Percentiles rank a stretch among this genome's conserved stretches.
Conservation (phyloP, 2,888 invertebrate species). For the Drosophila kuntzei region DNA sequence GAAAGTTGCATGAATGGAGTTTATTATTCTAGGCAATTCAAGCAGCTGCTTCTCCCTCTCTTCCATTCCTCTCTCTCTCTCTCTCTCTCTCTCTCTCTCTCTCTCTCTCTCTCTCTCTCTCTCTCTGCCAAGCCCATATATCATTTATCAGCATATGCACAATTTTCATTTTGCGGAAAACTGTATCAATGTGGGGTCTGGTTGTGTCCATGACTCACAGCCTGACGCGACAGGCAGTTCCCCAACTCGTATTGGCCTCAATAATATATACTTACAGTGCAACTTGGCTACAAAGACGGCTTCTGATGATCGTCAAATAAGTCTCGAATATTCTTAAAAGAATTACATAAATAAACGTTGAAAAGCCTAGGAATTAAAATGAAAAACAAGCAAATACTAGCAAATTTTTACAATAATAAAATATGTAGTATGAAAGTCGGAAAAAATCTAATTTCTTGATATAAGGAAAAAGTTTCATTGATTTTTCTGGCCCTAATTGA, state of each 20-base stretch:
- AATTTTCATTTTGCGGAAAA: slow-evolving; percentile 36
- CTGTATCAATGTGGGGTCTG: slow-evolving; percentile 57
- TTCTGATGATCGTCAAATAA: not conserved
- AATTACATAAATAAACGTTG: too few species aligned
- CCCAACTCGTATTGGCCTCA: slow-evolving; percentile 67
- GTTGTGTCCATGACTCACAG: slow-evolving; percentile 58
- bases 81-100: not conserved
- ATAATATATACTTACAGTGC: slow-evolving; percentile 17
- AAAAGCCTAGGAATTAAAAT: too few species aligned
- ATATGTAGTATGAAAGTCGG: too few species aligned
- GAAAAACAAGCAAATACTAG: too few species aligned
- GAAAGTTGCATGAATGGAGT: slow-evolving; percentile 41
- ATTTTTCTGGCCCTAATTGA: too few species aligned
- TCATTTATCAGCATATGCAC: slow-evolving; percentile 54
- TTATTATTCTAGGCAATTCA: slow-evolving; percentile 20
- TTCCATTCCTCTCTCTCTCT: not conserved
- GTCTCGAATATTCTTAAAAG: too few species aligned
- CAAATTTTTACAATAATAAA: too few species aligned
- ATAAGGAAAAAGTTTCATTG: too few species aligned
- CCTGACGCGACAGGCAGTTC: slow-evolving; percentile 22
- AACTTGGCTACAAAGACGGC: slow-evolving; percentile 14
- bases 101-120: not conserved
- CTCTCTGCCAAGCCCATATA: slow-evolving; percentile 45
- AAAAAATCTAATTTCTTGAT: too few species aligned
- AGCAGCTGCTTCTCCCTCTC: not conserved